These are phyloP conservation scores for Gambusia holbrooki DNA, from an alignment of 2,113 vertebrate species.

Conservation along the genomic window DNA sequence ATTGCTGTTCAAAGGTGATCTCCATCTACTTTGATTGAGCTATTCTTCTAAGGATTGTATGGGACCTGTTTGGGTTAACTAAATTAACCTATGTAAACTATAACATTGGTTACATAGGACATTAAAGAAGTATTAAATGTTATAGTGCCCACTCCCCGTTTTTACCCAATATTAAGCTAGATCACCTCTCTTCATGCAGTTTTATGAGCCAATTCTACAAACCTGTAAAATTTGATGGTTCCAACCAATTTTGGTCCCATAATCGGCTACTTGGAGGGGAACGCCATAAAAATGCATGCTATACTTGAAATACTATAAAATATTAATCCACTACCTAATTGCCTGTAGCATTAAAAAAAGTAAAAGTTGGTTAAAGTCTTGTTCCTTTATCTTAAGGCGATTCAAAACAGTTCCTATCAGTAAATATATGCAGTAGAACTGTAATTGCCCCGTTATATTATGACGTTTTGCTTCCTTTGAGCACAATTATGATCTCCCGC, in stretches of 20 bases:
- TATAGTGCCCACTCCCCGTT: too few species aligned
- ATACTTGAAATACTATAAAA: too few species aligned
- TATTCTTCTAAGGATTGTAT: not conserved
- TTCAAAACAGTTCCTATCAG: too few species aligned
- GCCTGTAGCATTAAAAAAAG: too few species aligned
- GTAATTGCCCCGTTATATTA: not conserved
- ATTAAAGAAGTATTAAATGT: too few species aligned
- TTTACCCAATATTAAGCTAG: not conserved
- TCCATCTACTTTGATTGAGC: not conserved
- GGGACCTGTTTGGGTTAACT: not conserved
- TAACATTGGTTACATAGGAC: too few species aligned
- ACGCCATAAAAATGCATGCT: not conserved
- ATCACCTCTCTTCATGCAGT: not conserved
- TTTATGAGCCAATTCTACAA: not conserved
- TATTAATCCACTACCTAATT: too few species aligned
- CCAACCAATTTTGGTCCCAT: too few species aligned
- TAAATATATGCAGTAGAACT: not conserved
- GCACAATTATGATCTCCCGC: too few species aligned
- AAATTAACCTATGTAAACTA: too few species aligned
- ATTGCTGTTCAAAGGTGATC: not conserved
- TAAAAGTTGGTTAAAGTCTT: not conserved
- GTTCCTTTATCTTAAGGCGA: not conserved
- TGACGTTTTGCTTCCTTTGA: not conserved
- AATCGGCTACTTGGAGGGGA: too few species aligned
- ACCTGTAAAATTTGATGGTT: too few species aligned